phyloP scores from a whole-genome alignment of 2,888 invertebrate genomes.

The Sinopyrophorus schimmeli region DNA sequence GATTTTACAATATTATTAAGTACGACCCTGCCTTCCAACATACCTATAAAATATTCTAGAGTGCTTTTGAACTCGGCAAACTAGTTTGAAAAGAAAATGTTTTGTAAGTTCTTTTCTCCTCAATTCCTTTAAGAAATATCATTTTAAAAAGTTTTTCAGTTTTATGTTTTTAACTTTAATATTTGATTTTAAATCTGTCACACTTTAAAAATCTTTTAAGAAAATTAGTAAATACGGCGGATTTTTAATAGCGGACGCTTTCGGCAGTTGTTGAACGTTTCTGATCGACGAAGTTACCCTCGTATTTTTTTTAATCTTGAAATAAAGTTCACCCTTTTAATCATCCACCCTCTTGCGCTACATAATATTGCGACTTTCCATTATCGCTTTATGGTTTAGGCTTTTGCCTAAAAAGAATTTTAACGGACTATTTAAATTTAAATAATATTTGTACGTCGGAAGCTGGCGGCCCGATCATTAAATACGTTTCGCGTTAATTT shows the following conservation, averaged over 20 bases:
- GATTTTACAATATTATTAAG: slow-evolving; percentile 32
- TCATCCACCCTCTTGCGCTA: slow-evolving; percentile 16
- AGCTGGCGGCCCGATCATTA: no score
- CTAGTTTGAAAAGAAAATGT: slow-evolving; percentile 39
- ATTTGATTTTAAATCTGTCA: slow-evolving; percentile 24
- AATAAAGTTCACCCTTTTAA: slow-evolving; percentile 20
- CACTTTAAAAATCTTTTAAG: slow-evolving; percentile 4
- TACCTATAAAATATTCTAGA: slow-evolving; percentile 38
- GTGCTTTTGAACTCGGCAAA: slow-evolving; percentile 38
- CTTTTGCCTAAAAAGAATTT: slow-evolving; percentile 18
- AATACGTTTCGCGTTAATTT: no score
- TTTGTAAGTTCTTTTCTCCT: slow-evolving; percentile 28
- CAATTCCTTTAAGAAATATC: slow-evolving; percentile 26
- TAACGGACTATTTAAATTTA: slow-evolving; percentile 13
- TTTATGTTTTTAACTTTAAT: slow-evolving; percentile 27
- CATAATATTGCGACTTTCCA: slow-evolving; percentile 16
- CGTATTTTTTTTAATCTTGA: slow-evolving; percentile 10
- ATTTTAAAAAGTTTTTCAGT: slow-evolving; percentile 26
- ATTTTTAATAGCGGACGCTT: slow-evolving; percentile 9
- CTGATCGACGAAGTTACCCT: slow-evolving; percentile 6
- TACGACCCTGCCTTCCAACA: slow-evolving; percentile 33
- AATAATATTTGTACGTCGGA: no score
- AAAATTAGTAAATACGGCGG: slow-evolving; percentile 7
- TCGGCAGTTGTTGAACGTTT: slow-evolving; percentile 9
- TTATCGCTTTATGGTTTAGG: slow-evolving; percentile 16